Conservation (phyloP, 2,113 vertebrate species). For the Bubo blakistoni region DNA sequence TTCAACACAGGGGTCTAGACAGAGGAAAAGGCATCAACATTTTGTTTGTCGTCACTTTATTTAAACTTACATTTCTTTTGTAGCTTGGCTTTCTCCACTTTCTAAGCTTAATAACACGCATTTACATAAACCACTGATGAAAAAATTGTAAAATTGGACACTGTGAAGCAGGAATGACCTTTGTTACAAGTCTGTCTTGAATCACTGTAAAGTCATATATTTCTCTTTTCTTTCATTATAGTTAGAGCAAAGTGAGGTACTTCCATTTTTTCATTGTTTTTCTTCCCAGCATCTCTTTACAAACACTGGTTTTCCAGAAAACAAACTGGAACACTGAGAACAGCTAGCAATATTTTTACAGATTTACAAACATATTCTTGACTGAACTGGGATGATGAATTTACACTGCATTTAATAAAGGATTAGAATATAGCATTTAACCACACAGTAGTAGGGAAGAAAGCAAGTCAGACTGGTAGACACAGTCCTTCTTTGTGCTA, state of each 20-base stretch:
- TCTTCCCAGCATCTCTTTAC: not conserved
- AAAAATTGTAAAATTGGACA: not conserved
- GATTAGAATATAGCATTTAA: not conserved
- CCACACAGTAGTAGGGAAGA: not conserved
- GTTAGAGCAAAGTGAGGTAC: not conserved
- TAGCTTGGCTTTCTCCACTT: conserved; percentile 15
- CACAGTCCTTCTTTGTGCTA: not conserved
- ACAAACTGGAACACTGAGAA: not conserved
- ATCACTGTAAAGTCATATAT: not conserved
- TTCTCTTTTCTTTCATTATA: not conserved
- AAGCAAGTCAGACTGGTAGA: not conserved
- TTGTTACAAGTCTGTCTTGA: not conserved
- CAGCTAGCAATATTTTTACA: not conserved
- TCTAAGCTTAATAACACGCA: not conserved
- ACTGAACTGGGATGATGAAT: not conserved
- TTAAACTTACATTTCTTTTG: conserved; percentile 40
- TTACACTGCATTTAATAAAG: not conserved
- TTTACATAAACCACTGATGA: not conserved
- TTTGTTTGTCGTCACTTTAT: conserved; percentile 65
- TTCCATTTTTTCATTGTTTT: not conserved
- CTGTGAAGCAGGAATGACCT: not conserved
- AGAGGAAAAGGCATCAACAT: conserved; percentile 60
- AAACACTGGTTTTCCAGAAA: not conserved
- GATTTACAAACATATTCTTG: not conserved
- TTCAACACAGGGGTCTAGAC: conserved; percentile 72